Percentiles rank a stretch among this genome's conserved stretches.
Conservation (phyloP, 2,888 invertebrate genomes). For the Ryuthela nishihirai region DNA sequence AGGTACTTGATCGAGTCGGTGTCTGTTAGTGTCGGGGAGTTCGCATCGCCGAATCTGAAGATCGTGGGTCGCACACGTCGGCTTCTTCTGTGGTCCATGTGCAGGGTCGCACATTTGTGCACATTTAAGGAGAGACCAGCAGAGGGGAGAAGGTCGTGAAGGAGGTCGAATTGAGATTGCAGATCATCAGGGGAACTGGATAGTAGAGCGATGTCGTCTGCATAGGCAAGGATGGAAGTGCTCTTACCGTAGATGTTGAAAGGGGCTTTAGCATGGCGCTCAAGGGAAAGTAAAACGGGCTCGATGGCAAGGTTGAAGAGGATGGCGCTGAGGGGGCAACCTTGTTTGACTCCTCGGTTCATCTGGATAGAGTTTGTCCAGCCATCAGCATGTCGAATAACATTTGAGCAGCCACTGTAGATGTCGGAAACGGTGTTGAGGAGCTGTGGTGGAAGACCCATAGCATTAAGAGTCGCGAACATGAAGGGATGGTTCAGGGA, state of each 20-base stretch:
- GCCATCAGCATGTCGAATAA: slow-evolving; percentile 35
- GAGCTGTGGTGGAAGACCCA: background rate
- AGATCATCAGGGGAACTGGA: slow-evolving; percentile 18
- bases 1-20: too few species aligned
- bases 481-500: slow-evolving; percentile 46
- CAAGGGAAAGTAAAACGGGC: slow-evolving; percentile 37
- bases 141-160: too few species aligned
- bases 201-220: slow-evolving; percentile 43
- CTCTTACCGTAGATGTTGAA: too few species aligned
- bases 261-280: too few species aligned
- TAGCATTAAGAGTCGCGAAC: background rate
- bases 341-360: slow-evolving; percentile 46
- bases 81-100: too few species aligned
- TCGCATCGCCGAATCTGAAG: too few species aligned
- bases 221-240: slow-evolving; percentile 33
- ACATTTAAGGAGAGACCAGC: too few species aligned
- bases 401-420: slow-evolving; percentile 37
- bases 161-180: too few species aligned
- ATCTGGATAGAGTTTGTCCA: slow-evolving; percentile 36
- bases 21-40: too few species aligned
- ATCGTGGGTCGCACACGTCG: too few species aligned
- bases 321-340: slow-evolving; percentile 47
- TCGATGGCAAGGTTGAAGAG: slow-evolving; percentile 48
- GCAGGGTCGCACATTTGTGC: too few species aligned
- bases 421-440: slow-evolving; percentile 33